Base-by-base conservation (phyloP, 2,888 invertebrate genomes). In the Hylaea fasciaria region DNA sequence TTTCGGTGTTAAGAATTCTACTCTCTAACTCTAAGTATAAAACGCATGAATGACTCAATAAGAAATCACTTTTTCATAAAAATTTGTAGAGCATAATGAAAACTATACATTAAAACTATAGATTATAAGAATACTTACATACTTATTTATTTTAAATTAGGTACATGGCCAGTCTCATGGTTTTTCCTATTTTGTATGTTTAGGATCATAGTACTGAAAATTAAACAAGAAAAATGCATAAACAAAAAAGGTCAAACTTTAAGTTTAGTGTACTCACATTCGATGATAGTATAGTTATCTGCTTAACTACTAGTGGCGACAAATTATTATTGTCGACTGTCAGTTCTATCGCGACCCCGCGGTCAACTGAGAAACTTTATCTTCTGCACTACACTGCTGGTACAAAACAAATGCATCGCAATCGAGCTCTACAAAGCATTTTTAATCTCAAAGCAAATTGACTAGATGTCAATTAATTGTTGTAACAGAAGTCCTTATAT, bases 281-380 rank as follows among this genome's bases (percentile, higher is more conserved):
- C 65, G 57, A 69, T 78, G 76, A 75, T 75, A 69, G 72, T 66
- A 75, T 75, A 69, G 72, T 66, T 58, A 60, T 60, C 60, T 68
- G 62, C 65, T 67, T 32, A 32, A 32, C 9, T 32, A 32, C 32
- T 32, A 9, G 5, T 32, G 66, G 54, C 65, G 75, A 80, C 80
- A 80, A 81, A 79, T 81, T 79, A 72, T 82, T 80, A 78, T 78
- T 78, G 74, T 47, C 28, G 75, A 45, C 57, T 43, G 56, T 61
- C 67, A 39, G 53, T 29, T 54, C 76, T 76, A 77, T 66, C 48
- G 62, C 64, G 76, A 80, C 77, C 79, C 61, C 51, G 57, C 65
- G 66, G 72, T 73, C 74, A 71, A 37, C 49, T 58, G 63, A 76
- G 69, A 64, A 75, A 74, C 69, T 75, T 76, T 80, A 76, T 76